Evolutionary conservation across 2,797 vertebrate genomes (phyloP).

Genomic region (Periophthalmus magnuspinnatus): DNA sequence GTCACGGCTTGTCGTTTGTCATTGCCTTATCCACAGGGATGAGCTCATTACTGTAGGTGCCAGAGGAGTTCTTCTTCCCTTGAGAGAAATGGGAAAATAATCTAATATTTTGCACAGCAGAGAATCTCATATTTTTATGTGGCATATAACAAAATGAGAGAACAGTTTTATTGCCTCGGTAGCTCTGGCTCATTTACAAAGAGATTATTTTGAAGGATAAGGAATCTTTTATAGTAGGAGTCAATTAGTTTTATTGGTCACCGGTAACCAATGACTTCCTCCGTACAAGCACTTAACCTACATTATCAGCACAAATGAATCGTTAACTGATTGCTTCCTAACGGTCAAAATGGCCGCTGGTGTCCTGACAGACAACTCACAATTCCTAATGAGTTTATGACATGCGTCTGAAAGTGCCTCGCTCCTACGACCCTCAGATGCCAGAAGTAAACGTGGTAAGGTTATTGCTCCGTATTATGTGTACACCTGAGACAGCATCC

Average conservation of each 20-base stretch:
- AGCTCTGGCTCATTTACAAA: constrained; percentile 21
- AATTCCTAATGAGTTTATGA: constrained; percentile 43
- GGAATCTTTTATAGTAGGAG: constrained; percentile 1
- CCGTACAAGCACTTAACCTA: constrained; percentile 51
- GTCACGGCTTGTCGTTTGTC: constrained; percentile 28
- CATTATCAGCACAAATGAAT: constrained; percentile 64
- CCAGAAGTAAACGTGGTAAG: constrained; percentile 44
- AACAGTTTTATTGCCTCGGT: constrained; percentile 12
- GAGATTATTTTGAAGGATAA: constrained; percentile 20
- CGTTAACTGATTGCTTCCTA: constrained; percentile 44
- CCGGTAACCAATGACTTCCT: constrained; percentile 20
- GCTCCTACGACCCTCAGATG: constrained; percentile 7
- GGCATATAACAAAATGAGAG: constrained; percentile 28
- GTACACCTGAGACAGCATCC: constrained; percentile 54
- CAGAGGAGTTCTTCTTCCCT: constrained; percentile 20
- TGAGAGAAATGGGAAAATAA: constrained; percentile 26
- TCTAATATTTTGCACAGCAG: constrained; percentile 37
- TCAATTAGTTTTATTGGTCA: constrained; percentile 18
- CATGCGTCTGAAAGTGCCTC: constrained; percentile 25
- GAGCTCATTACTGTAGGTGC: constrained; percentile 30
- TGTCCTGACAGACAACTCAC: constrained; percentile 42
- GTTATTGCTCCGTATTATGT: constrained; percentile 60
- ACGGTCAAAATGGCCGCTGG: constrained; percentile 54
- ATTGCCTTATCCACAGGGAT: constrained; percentile 30
- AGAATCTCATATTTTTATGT: constrained; percentile 55